Evolutionary conservation across 2,888 invertebrate species (phyloP).

Genomic region (Orthosia cruda): DNA sequence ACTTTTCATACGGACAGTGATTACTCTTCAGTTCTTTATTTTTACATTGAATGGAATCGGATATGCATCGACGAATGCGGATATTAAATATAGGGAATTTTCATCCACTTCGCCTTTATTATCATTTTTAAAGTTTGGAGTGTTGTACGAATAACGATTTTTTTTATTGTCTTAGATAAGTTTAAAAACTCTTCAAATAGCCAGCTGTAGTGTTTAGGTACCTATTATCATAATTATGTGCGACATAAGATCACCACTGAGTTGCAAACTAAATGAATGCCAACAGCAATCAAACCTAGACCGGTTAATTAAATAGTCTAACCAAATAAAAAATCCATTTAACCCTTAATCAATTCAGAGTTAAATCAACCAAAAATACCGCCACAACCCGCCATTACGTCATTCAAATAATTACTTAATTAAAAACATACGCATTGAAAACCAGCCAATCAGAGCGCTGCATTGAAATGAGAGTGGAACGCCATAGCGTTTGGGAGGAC

Average conservation of each 20-base stretch:
- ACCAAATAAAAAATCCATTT: constrained; percentile 5
- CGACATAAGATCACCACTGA: background rate
- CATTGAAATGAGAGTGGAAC: constrained; percentile 65
- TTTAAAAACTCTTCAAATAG: background rate
- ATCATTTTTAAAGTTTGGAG: constrained; percentile 6
- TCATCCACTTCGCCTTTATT: constrained; percentile 10
- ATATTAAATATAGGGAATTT: constrained; percentile 50
- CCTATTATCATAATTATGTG: background rate
- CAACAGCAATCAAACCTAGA: background rate
- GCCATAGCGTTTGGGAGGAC: constrained; percentile 73
- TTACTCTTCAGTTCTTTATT: constrained; percentile 77
- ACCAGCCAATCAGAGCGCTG: constrained; percentile 70
- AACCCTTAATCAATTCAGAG: constrained; percentile 17
- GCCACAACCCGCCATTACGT: constrained; percentile 39
- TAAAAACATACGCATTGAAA: constrained; percentile 66
- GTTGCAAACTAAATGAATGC: background rate
- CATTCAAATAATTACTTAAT: constrained; percentile 68
- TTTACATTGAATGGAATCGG: constrained; percentile 67
- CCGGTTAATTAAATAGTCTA: background rate
- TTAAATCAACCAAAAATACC: constrained; percentile 41
- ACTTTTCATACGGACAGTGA: constrained; percentile 82
- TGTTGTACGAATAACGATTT: background rate
- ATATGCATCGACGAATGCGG: constrained; percentile 58
- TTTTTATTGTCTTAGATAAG: too few relatives aligned
- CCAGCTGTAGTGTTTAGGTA: background rate